Evolutionary conservation across 2,888 invertebrate genomes (phyloP).

Genomic region (Coleophora deauratella): DNA sequence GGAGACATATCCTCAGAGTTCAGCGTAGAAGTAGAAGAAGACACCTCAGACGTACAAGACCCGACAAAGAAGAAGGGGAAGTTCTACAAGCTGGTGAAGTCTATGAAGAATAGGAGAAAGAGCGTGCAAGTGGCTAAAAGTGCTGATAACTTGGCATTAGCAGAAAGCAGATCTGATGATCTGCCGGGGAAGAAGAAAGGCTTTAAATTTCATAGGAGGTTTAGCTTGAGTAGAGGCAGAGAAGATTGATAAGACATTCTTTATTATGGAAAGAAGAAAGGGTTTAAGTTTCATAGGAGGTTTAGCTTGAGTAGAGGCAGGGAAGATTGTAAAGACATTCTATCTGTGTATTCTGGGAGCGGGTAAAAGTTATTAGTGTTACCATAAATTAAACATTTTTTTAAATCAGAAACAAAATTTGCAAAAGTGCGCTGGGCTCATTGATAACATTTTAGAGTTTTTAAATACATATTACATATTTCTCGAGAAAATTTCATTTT

Average conservation of each 20-base stretch:
- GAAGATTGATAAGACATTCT: slow-evolving; percentile 66
- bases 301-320: slow-evolving; percentile 61
- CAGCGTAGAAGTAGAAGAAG: slow-evolving; percentile 64
- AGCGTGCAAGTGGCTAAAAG: slow-evolving; percentile 67
- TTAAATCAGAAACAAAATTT: slow-evolving; percentile 17
- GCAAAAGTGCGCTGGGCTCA: no score
- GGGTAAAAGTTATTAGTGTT: no score
- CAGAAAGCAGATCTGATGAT: slow-evolving; percentile 49
- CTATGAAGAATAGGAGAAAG: slow-evolving; percentile 66
- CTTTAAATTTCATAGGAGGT: slow-evolving; percentile 62
- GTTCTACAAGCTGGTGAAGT: slow-evolving; percentile 62
- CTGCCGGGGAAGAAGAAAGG: slow-evolving; percentile 56
- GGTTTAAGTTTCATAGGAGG: slow-evolving; percentile 61
- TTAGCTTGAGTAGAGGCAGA: slow-evolving; percentile 57
- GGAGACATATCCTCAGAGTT: slow-evolving; percentile 68
- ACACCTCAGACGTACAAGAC: slow-evolving; percentile 41
- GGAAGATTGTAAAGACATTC: slow-evolving; percentile 62
- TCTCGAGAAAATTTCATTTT: no score
- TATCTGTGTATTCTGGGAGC: no score
- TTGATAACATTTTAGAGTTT: no score
- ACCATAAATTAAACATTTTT: no score
- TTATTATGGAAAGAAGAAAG: slow-evolving; percentile 62
- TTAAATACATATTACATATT: no score
- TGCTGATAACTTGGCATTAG: slow-evolving; percentile 50
- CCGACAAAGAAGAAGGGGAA: slow-evolving; percentile 59